Percentiles rank a stretch among this genome's conserved stretches.
Evolutionary conservation across 2,113 vertebrate genomes (phyloP).

Genomic region (Trinectes maculatus): DNA sequence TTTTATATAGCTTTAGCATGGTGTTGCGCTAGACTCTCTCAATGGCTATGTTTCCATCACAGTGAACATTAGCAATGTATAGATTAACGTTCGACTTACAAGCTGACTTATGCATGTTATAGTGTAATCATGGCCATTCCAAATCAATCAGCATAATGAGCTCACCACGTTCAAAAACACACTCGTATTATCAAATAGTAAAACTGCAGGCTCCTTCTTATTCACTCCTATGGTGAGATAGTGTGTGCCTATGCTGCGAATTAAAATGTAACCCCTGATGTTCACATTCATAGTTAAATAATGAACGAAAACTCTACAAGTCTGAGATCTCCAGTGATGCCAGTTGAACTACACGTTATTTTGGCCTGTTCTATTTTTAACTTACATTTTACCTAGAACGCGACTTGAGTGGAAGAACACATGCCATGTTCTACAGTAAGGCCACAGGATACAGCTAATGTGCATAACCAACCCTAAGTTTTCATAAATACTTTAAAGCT

Average conservation of each 20-base stretch:
- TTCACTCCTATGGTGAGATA: conserved; percentile 24
- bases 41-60: conserved; percentile 65
- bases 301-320: conserved; percentile 2
- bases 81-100: conserved; percentile 11
- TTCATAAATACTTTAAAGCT: conserved; percentile 63
- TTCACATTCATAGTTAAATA: conserved; percentile 49
- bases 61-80: conserved; percentile 46
- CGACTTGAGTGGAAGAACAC: conserved; percentile 21
- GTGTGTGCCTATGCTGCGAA: conserved; percentile 22
- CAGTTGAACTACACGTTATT: conserved; percentile 30
- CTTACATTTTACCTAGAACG: conserved; percentile 10
- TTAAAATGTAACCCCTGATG: conserved; percentile 36
- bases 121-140: conserved; percentile 26
- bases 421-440: conserved; percentile 59
- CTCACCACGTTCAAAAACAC: conserved; percentile 4
- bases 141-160: conserved; percentile 24
- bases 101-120: neutral
- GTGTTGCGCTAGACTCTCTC: conserved; percentile 18
- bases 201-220: neutral
- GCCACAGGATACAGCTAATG: conserved; percentile 59
- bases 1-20: conserved; percentile 17
- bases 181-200: neutral
- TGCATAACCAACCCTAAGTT: conserved; percentile 47
- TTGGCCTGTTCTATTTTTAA: conserved; percentile 23
- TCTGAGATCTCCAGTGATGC: conserved; percentile 42